phyloP scores from a whole-genome alignment of 2,113 vertebrate genomes.

The chimpanzee (Pan troglodytes) region NHGRI_mPanTro3-v2.1_pri NC_086015.1:195105501-195106000 shows the following conservation, averaged over 20 bases:
- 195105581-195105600: no score
- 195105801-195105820: not conserved
- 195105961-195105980: not conserved
- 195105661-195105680: no score
- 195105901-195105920: not conserved
- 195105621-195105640: no score
- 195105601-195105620: no score
- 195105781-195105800: not conserved
- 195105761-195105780: not conserved
- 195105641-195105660: no score
- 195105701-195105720: not conserved
- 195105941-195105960: not conserved
- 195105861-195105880: not conserved
- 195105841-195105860: not conserved
- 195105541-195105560: no score
- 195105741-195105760: not conserved
- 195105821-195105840: not conserved
- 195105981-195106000: not conserved
- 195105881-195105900: no score
- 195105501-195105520: no score
- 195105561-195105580: no score
- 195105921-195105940: not conserved
- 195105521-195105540: no score
- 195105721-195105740: not conserved
- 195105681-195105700: no score